Base-by-base conservation (phyloP, 2,797 vertebrate species). In the Nothura maculosa region DNA sequence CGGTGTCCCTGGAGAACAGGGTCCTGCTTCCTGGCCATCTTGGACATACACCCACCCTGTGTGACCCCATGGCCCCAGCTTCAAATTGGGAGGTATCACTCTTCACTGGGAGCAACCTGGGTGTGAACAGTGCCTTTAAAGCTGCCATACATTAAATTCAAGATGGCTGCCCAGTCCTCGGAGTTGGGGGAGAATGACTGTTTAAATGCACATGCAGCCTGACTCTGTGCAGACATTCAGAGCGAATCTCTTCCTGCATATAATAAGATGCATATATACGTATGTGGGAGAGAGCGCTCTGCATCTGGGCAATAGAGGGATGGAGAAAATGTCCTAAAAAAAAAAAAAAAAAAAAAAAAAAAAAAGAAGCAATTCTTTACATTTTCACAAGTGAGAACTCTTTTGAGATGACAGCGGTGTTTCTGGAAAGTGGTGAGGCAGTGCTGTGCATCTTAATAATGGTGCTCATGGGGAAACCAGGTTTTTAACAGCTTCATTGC, bases 1-100 rank as follows among this genome's bases (percentile, higher is more conserved):
- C 18, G 47, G 17, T 45, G 40, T 57, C 42, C 38, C 1, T 1
- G 15, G 22, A 77, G 28, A 74, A 20, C 36, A 2, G 45, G 6
- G 20, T 58, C 8, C 45, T 43, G 11, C 13, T 75, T 83, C 21
- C 16, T 60, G 0, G 0, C 20, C 38, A 14, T 38, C 67, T 72
- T 54, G 50, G 20, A 24, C 17, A 47, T 48, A 45, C 6, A 12
- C 30, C 36, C 43, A 47, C 4, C 58, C 66, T 47, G 14, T 34
- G 58, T 32, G 38, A 79, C 4, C 0, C 57, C 54, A 75, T 0
- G 4, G 43, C 2, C 6, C 25, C 27, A 42, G 63, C 17, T 48
- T 45, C 36, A 68, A 38, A 85, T 63, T 4, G 1, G 7, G 30
- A 12, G 38, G 25, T 28, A 50, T 20, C 38, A 12, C n/a, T 55